Percentiles rank a stretch among this genome's conserved stretches.
Evolutionary conservation across 2,113 vertebrate genomes (phyloP).

Genomic region (Anser cygnoides): DNA sequence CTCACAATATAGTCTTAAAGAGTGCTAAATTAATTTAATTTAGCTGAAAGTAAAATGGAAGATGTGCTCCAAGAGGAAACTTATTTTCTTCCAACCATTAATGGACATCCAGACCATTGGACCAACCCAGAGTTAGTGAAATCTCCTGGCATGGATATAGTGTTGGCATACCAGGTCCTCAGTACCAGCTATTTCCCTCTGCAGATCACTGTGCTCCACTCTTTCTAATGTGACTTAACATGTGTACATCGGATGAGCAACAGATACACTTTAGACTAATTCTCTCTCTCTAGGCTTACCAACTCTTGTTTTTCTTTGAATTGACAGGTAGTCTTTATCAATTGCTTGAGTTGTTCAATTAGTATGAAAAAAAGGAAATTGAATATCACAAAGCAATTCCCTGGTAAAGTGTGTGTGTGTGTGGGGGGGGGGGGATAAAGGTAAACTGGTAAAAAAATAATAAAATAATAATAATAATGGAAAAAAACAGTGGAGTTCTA

Average conservation of each 20-base stretch:
- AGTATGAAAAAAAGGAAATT: background rate
- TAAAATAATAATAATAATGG: no score
- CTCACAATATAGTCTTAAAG: background rate
- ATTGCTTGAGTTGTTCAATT: background rate
- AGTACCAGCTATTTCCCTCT: background rate
- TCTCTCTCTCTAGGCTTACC: background rate
- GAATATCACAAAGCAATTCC: background rate
- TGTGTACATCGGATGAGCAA: background rate
- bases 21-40: background rate
- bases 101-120: background rate
- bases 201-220: fast-evolving
- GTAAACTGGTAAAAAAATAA: no score
- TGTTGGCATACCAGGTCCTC: background rate
- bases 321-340: background rate
- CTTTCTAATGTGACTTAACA: background rate
- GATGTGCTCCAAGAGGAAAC: background rate
- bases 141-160: background rate
- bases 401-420: no score
- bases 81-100: background rate
- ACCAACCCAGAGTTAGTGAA: background rate
- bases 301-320: background rate
- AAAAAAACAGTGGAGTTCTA: background rate
- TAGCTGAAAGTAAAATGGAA: background rate
- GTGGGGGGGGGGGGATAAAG: no score
- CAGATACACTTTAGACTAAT: background rate